Base-by-base conservation (phyloP, 2,113 vertebrate species). In the Heterotilapia buettikoferi region DNA sequence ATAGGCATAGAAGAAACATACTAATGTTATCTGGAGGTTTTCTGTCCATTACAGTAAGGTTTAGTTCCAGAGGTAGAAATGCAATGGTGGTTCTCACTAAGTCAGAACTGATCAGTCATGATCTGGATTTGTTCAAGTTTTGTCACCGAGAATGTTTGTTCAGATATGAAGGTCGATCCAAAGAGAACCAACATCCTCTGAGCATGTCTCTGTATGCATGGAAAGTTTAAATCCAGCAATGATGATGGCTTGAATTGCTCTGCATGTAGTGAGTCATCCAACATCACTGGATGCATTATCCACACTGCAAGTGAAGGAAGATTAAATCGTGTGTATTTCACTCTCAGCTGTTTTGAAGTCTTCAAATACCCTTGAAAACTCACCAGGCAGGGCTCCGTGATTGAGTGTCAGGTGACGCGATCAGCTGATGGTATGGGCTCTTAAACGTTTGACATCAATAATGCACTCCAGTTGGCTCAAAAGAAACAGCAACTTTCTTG, bases 271-370 rank as follows among this genome's bases (percentile, higher is more conserved):
- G 78, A 66, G 53, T 54, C 57, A 31, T 57, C 54, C 45, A 40
- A 53, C 43, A 63, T 66, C 24, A 43, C 63, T 61, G 7, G 11
- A 21, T 83, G 53, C 80, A 21, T 43, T 43, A 38, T 57, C 14
- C 52, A 52, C 59, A 53, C 7, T 52, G 45, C 31, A 71, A 26
- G 82, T 40, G 33, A 14, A 26, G 16, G 2, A 36, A 56, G 78
- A 91, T 71, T 87, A 63, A 92, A 76, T 31, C 6, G 66, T 68
- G 73, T 88, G 79, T 73, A 86, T 91, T 86, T 95, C 84, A 84
- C 9, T 53, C 68, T 92, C 86, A 68, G 57, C 2, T 13, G 43
- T 87, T 91, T 79, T 87, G 24, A 86, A 61, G 18, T 85, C 84
- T 86, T 91, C 5, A 86, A 86, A 90, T 38, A 1, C 14, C 24